Evolutionary conservation across 2,797 vertebrate genomes (phyloP).

Genomic region (Etheostoma nigrum): DNA sequence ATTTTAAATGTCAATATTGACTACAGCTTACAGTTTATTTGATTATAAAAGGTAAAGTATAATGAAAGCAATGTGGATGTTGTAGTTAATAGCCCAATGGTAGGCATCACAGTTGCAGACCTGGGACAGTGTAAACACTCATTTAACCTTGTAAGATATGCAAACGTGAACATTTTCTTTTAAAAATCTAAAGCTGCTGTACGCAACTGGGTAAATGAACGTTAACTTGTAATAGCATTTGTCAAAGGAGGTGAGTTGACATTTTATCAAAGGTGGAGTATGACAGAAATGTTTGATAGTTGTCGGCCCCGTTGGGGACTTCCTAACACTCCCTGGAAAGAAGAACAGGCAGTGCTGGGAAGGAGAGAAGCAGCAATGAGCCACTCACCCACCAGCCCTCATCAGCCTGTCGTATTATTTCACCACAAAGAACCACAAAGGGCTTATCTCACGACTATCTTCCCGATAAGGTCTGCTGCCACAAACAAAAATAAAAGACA

Average conservation of each 20-base stretch:
- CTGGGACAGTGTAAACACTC: background rate
- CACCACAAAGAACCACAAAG: constrained; percentile 68
- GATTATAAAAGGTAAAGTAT: background rate
- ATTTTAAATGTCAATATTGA: constrained; percentile 12
- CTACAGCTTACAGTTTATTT: background rate
- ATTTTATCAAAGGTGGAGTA: constrained; percentile 52
- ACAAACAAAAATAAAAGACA: constrained; percentile 79
- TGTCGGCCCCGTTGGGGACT: constrained; percentile 49
- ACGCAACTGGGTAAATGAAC: background rate
- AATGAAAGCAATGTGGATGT: background rate
- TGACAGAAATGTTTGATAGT: constrained; percentile 55
- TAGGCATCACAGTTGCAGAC: background rate
- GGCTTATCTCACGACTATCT: constrained; percentile 75
- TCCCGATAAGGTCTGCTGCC: constrained; percentile 72
- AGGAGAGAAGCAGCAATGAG: constrained; percentile 56
- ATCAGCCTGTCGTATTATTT: constrained; percentile 76
- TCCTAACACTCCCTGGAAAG: constrained; percentile 43
- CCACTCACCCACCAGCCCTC: constrained; percentile 70
- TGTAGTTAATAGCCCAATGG: background rate
- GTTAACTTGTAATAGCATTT: constrained; percentile 13
- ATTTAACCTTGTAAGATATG: constrained; percentile 1
- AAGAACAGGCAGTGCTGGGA: constrained; percentile 31
- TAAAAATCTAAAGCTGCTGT: background rate
- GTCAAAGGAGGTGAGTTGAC: constrained; percentile 25
- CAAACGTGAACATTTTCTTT: background rate